Conservation (phyloP, 2,797 vertebrate species). For the Cossypha heuglini region DNA sequence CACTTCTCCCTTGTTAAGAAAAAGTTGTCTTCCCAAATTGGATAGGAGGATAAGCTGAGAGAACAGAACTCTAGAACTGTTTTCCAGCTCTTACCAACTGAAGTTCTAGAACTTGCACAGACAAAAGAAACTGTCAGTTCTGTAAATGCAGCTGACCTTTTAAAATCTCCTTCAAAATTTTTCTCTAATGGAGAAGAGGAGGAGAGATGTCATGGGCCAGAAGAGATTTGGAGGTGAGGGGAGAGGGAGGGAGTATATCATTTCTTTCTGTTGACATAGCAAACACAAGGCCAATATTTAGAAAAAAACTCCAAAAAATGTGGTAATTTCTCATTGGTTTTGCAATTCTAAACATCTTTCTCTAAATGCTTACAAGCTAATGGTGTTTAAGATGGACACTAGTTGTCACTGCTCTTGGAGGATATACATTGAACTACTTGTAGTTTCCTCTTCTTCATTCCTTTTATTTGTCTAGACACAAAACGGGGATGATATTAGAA, state of each 20-base stretch:
- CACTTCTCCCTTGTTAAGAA: background rate
- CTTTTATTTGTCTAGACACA: slow-evolving; percentile 63
- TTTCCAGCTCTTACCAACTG: background rate
- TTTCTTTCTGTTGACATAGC: slow-evolving; percentile 29
- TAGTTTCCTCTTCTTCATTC: slow-evolving; percentile 59
- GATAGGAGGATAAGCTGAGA: background rate
- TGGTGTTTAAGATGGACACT: background rate
- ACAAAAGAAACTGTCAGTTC: background rate
- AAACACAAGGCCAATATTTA: slow-evolving; percentile 46
- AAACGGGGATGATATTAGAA: slow-evolving; percentile 64
- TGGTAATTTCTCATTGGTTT: slow-evolving; percentile 7
- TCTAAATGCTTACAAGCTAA: background rate
- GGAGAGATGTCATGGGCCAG: background rate
- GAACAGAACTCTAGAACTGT: background rate
- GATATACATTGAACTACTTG: slow-evolving; percentile 42
- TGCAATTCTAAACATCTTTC: background rate
- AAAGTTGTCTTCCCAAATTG: background rate
- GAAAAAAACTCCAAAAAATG: background rate
- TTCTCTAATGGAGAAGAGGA: background rate
- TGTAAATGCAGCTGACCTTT: background rate
- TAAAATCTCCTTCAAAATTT: background rate
- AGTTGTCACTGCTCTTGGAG: slow-evolving; percentile 14
- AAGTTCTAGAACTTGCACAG: background rate
- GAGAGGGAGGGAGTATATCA: background rate
- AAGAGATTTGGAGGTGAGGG: background rate